Evolutionary conservation across 2,888 invertebrate species (phyloP), one percentile per base, ranked within the genome.

Genomic region (Hirtodrosophila confusa): DNA sequence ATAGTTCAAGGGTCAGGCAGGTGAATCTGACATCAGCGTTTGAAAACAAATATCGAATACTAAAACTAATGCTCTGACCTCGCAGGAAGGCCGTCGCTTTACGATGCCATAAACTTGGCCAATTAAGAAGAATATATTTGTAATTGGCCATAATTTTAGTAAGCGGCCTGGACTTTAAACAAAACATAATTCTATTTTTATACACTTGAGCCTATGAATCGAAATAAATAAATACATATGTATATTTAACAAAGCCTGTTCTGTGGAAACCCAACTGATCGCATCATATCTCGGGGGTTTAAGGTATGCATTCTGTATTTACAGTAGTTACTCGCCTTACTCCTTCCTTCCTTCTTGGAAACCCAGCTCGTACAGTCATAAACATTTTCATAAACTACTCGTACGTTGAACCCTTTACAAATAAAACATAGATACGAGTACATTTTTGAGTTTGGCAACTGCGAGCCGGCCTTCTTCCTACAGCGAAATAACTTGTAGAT

Each of bases 91-190:
- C 65, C 55, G 40, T 5, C 29, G 12, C 31, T 68, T 69, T 50
- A 68, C 24, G 68, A 45, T 9, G 11, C 40, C 64, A 56, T 63
- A 63, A 63, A 69, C 33, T 41, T 53, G 43, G 55, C 48, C 70
- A 69, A 78, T 85, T 85, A 53, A 56, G 45, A 53, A 45, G 50
- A 9, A 9, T 7, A 31, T 31, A 31, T 31, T 82, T 82, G 60
- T 69, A 85, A 85, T 78, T 82, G 62, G 56, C 69, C 83, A 69
- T 78, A 63, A 74, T 74, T 64, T 56, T 54, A 33, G 37, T 58
- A 17, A 17, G 2, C 17, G 17, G 17, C 17, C 17, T 17, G 27
- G n/a, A 48, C 31, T 40, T 2, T 10, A 24, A 17, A 17, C 17
- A 1, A 3, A 27, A 27, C 27, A 27, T 27, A 27, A 17, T 17